Evolutionary conservation across 2,113 vertebrate genomes (phyloP).

Genomic region (Aix galericulata): DNA sequence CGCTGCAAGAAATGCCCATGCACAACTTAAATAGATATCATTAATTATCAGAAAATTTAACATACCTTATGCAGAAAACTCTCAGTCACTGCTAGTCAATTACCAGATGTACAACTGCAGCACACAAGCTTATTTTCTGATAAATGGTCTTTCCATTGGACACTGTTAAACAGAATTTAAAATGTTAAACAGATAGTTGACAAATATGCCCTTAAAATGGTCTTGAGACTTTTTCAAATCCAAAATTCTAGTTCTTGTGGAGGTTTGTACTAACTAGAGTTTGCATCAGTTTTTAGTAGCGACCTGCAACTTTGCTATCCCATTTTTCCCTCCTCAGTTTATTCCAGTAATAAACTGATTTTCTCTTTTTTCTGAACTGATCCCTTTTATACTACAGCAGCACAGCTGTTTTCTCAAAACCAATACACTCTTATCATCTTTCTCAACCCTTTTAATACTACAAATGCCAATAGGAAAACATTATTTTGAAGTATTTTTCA

Average conservation of each 20-base stretch:
- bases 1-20: background rate
- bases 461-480: background rate
- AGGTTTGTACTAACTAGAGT: background rate
- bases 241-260: background rate
- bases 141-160: background rate
- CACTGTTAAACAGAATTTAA: background rate
- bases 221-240: background rate
- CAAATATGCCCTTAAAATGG: background rate
- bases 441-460: background rate
- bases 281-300: background rate
- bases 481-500: background rate
- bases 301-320: background rate
- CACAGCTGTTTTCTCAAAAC: background rate
- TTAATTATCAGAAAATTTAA: background rate
- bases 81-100: background rate
- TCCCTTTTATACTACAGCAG: background rate
- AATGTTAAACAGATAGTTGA: background rate
- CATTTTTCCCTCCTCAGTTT: background rate
- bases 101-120: background rate
- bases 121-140: background rate
- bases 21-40: background rate
- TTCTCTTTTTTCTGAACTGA: background rate
- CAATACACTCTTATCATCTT: background rate
- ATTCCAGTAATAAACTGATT: background rate
- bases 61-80: background rate